Percentiles rank a stretch among this genome's conserved stretches.
These are phyloP conservation scores for Rhineura floridana DNA, from an alignment of 2,113 vertebrate genomes.

Conservation along the genomic window DNA sequence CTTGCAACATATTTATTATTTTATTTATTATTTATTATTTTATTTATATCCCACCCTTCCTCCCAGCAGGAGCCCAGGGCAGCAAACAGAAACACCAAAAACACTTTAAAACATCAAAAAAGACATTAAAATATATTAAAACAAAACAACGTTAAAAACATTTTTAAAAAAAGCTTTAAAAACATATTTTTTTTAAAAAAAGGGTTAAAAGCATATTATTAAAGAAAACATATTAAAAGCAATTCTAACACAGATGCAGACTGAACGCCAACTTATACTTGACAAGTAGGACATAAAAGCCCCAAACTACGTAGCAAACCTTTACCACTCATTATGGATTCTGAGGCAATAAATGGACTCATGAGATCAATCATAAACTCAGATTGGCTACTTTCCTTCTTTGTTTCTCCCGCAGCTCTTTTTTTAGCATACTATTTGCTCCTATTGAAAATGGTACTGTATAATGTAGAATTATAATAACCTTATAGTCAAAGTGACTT, in stretches of 20 bases:
- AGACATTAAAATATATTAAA: too few species aligned
- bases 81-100: too few species aligned
- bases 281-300: background rate
- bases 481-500: conserved; percentile 72
- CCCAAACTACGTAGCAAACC: background rate
- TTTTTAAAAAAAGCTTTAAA: too few species aligned
- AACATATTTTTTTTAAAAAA: too few species aligned
- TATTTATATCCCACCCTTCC: too few species aligned
- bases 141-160: too few species aligned
- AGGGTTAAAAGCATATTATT: too few species aligned
- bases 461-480: conserved; percentile 62
- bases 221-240: too few species aligned
- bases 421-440: conserved; percentile 14
- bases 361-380: background rate
- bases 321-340: background rate
- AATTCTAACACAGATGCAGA: background rate
- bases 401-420: conserved; percentile 17
- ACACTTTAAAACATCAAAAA: too few species aligned
- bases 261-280: too few species aligned
- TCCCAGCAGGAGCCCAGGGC: too few species aligned
- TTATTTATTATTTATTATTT: too few species aligned
- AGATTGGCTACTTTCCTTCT: conserved; percentile 5
- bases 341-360: background rate
- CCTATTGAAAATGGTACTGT: conserved; percentile 29
- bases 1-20: background rate